Percentiles rank a stretch among this genome's conserved stretches.
Evolutionary conservation across 1,140 invertebrate genomes (phyloP).

Genomic region (Drosophila takahashii): DNA sequence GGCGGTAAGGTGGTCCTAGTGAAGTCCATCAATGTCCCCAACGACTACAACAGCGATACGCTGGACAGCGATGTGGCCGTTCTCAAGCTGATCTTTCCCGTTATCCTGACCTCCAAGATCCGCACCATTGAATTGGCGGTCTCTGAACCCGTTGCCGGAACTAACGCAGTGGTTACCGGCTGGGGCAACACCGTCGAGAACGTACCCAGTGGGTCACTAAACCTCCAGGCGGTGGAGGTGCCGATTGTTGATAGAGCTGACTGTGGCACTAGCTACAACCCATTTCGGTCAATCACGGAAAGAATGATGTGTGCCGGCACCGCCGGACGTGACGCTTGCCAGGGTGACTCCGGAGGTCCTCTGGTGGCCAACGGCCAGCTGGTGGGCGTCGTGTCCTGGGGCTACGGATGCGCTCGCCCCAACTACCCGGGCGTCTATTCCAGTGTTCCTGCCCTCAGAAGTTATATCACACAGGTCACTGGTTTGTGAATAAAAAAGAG

Average conservation of each 20-base stretch:
- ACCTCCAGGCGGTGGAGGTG: conserved; percentile 53
- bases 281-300: conserved; percentile 80
- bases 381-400: conserved; percentile 89
- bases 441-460: too few species aligned
- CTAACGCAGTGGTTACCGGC: conserved; percentile 63
- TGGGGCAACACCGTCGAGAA: conserved; percentile 62
- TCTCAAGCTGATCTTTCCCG: conserved; percentile 77
- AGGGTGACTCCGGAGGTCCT: conserved; percentile 85
- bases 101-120: conserved; percentile 42
- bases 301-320: conserved; percentile 87
- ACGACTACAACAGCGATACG: conserved; percentile 62
- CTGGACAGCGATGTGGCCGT: conserved; percentile 85
- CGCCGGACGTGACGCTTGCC: conserved; percentile 86
- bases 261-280: conserved; percentile 24
- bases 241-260: too few species aligned
- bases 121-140: conserved; percentile 49
- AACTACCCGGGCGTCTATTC: conserved; percentile 89
- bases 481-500: too few species aligned
- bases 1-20: conserved; percentile 65
- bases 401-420: conserved; percentile 87
- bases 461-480: too few species aligned
- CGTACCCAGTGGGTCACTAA: too few species aligned
- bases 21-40: conserved; percentile 55
- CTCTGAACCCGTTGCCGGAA: conserved; percentile 49
- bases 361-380: conserved; percentile 79